phyloP scores from a whole-genome alignment of 2,797 vertebrate genomes.

The Tauraco hartlaubi region DNA sequence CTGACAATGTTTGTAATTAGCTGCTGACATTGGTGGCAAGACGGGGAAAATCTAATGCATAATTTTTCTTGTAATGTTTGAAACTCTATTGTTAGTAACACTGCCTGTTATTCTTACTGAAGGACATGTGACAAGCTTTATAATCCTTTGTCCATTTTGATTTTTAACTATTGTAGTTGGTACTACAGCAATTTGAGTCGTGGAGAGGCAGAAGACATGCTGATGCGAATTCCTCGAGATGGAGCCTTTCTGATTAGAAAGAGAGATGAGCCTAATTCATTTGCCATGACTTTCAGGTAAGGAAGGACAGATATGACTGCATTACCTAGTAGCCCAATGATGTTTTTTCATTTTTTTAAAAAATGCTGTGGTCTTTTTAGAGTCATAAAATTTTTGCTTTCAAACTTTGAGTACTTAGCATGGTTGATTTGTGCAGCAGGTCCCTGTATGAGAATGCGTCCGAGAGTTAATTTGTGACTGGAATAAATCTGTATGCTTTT shows the following conservation, averaged over 20 bases:
- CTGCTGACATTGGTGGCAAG: neutral
- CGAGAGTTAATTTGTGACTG: neutral
- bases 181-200: slow-evolving; percentile 94
- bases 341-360: neutral
- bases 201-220: slow-evolving; percentile 94
- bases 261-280: slow-evolving; percentile 89
- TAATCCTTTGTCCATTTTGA: neutral
- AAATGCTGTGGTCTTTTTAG: neutral
- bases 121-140: neutral
- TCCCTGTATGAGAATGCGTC: neutral
- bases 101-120: neutral
- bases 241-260: slow-evolving; percentile 96
- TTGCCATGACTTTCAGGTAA: slow-evolving; percentile 97
- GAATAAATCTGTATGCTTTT: neutral
- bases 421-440: neutral
- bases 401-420: neutral
- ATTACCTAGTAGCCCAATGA: neutral
- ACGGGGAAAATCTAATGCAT: neutral
- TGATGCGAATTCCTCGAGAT: slow-evolving; percentile 93
- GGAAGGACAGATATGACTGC: neutral
- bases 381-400: neutral
- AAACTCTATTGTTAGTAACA: neutral
- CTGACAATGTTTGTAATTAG: neutral
- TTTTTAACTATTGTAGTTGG: slow-evolving; percentile 84
- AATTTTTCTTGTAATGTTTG: neutral